Evolutionary conservation across 2,797 vertebrate genomes (phyloP).

Genomic region (Neoniphon sammara): DNA sequence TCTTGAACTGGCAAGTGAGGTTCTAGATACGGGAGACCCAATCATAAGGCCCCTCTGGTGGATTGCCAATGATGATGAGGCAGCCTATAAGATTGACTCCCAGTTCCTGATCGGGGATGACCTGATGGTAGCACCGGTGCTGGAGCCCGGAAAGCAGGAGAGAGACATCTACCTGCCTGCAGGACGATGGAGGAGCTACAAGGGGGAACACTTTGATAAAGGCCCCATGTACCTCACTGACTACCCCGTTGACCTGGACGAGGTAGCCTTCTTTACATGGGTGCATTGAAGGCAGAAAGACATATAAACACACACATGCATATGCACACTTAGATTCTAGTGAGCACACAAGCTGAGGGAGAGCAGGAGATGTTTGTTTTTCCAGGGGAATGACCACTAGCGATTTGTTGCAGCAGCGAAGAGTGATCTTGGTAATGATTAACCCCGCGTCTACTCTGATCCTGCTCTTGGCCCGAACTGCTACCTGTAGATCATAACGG

Average conservation of each 20-base stretch:
- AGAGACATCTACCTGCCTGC: constrained; percentile 93
- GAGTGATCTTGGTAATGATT: constrained; percentile 18
- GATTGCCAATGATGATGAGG: constrained; percentile 89
- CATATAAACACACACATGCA: not conserved
- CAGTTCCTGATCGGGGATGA: constrained; percentile 96
- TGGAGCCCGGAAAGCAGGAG: constrained; percentile 92
- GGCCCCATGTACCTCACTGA: constrained; percentile 89
- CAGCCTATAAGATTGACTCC: constrained; percentile 90
- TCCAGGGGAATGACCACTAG: constrained; percentile 44
- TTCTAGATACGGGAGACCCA: constrained; percentile 89
- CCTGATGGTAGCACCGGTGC: constrained; percentile 92
- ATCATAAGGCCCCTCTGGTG: constrained; percentile 97
- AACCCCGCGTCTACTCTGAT: constrained; percentile 28
- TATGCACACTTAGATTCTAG: constrained; percentile 37
- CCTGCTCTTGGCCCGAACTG: constrained; percentile 32
- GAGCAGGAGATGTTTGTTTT: constrained; percentile 28
- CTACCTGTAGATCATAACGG: constrained; percentile 27
- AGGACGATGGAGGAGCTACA: constrained; percentile 92
- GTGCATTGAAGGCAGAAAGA: constrained; percentile 58
- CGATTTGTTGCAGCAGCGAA: constrained; percentile 26
- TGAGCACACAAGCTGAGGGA: constrained; percentile 52
- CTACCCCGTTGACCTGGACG: constrained; percentile 90
- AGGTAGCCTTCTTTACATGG: constrained; percentile 88
- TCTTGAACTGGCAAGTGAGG: constrained; percentile 89
- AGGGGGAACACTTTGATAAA: constrained; percentile 90